Percentiles rank a stretch among this genome's conserved stretches.
Evolutionary conservation across 2,888 invertebrate species (phyloP).

Genomic region (Nasonovia ribisnigri): DNA sequence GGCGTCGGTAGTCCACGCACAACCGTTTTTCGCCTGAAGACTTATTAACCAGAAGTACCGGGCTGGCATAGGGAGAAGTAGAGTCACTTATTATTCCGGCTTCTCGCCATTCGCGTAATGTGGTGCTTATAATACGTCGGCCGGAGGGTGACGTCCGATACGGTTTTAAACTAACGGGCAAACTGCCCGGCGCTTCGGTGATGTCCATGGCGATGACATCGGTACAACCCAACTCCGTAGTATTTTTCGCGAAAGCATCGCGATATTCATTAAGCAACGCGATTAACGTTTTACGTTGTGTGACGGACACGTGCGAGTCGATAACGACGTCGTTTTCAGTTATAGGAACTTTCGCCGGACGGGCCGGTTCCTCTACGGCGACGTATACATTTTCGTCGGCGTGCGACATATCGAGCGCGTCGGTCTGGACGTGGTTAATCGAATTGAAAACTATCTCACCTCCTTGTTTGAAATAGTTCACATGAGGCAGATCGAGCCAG

Average conservation of each 20-base stretch:
- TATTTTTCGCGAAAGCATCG: constrained; percentile 33
- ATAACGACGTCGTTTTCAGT: background rate
- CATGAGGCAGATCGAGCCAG: background rate
- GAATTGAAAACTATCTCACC: background rate
- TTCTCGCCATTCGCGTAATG: background rate
- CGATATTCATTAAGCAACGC: constrained; percentile 28
- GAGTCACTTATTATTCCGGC: constrained; percentile 20
- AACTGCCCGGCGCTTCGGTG: background rate
- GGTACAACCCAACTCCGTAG: background rate
- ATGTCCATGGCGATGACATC: constrained; percentile 18
- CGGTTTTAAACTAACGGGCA: too few relatives aligned
- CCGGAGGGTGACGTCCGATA: constrained; percentile 16
- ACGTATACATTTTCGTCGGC: too few relatives aligned
- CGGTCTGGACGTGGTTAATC: background rate
- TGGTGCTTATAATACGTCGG: background rate
- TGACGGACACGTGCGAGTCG: background rate
- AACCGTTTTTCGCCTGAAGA: too few relatives aligned
- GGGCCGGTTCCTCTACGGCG: background rate
- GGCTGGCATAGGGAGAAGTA: constrained; percentile 6
- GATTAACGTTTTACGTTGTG: background rate
- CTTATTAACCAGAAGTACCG: background rate
- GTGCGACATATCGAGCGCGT: too few relatives aligned
- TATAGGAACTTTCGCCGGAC: background rate
- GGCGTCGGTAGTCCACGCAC: constrained; percentile 29
- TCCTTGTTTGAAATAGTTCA: constrained; percentile 3